A percentile compares a stretch with the other conserved stretches of the same genome.
These are phyloP conservation scores for Tineola bisselliella DNA, from an alignment of 2,888 invertebrate genomes.

Conservation along the genomic window DNA sequence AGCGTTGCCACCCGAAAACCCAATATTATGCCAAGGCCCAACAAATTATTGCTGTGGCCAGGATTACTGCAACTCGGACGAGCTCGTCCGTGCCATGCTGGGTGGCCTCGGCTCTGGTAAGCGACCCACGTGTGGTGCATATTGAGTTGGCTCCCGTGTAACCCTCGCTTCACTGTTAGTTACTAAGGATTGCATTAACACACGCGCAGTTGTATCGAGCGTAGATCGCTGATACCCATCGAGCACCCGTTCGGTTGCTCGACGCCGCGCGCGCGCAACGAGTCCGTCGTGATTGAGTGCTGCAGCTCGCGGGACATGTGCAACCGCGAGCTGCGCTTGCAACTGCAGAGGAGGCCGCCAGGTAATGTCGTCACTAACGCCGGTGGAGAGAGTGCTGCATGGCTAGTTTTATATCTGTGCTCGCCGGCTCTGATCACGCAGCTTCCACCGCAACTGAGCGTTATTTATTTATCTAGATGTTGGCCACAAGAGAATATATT, in stretches of 20 bases:
- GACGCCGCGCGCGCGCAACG: constrained; percentile 77
- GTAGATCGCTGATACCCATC: constrained; percentile 77
- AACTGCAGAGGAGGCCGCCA: constrained; percentile 73
- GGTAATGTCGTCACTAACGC: constrained; percentile 57
- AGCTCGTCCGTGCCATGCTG: constrained; percentile 39
- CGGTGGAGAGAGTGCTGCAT: constrained; percentile 46
- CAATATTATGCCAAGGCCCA: constrained; percentile 46
- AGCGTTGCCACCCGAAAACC: constrained; percentile 67
- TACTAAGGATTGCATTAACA: constrained; percentile 36
- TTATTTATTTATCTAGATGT: constrained; percentile 68
- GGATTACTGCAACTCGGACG: constrained; percentile 57
- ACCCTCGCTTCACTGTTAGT: constrained; percentile 16
- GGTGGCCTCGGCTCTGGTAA: constrained; percentile 47
- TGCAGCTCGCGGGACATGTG: constrained; percentile 80
- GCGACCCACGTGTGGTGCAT: constrained; percentile 39
- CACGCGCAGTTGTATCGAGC: constrained; percentile 79
- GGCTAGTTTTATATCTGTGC: constrained; percentile 31
- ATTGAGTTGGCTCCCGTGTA: constrained; percentile 29
- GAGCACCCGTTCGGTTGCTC: constrained; percentile 86
- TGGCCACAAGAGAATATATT: constrained; percentile 66
- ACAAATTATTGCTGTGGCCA: constrained; percentile 55
- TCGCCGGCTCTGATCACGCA: constrained; percentile 59
- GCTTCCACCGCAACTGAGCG: constrained; percentile 30
- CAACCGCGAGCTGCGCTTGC: constrained; percentile 76
- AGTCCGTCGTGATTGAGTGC: constrained; percentile 82